phyloP scores from a whole-genome alignment of 2,113 vertebrate genomes.

The Cinclus mexicanus region DNA sequence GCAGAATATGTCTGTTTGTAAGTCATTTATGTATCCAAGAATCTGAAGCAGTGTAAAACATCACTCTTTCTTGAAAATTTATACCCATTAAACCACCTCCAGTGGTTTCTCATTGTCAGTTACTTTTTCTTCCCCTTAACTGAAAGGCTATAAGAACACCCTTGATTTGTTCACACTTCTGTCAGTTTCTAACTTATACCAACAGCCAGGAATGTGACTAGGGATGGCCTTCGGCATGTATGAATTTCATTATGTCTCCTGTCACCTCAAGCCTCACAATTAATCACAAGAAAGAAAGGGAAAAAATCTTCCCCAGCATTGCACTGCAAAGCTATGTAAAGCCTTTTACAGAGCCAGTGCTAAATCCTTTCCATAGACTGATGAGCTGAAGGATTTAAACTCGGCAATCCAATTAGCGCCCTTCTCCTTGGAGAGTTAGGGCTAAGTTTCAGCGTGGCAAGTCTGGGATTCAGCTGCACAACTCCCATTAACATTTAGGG shows the following conservation, averaged over 20 bases:
- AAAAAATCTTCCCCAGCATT: neutral
- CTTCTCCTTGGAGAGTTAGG: constrained; percentile 48
- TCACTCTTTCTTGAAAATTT: constrained; percentile 5
- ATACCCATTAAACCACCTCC: constrained; percentile 28
- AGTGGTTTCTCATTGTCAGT: constrained; percentile 45
- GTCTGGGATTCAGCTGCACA: neutral
- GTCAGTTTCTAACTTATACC: constrained; percentile 63
- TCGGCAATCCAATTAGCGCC: constrained; percentile 55
- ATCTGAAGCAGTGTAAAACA: constrained; percentile 6
- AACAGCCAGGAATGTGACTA: constrained; percentile 68
- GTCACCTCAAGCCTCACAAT: constrained; percentile 64
- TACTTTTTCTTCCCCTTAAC: constrained; percentile 13
- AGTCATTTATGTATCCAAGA: constrained; percentile 15
- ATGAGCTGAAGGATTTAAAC: constrained; percentile 55
- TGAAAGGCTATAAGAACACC: constrained; percentile 32
- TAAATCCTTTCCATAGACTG: constrained; percentile 50
- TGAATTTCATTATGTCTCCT: constrained; percentile 68
- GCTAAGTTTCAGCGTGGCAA: neutral
- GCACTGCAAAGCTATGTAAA: constrained; percentile 41
- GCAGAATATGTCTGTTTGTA: neutral
- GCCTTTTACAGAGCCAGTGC: constrained; percentile 44
- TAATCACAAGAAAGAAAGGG: constrained; percentile 60
- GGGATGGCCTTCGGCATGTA: constrained; percentile 65
- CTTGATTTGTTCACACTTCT: constrained; percentile 71
- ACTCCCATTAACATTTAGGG: neutral